Percentiles rank a stretch among this genome's conserved stretches.
Evolutionary conservation across 2,888 invertebrate genomes (phyloP).

Genomic region (Oscheius sp.): DNA sequence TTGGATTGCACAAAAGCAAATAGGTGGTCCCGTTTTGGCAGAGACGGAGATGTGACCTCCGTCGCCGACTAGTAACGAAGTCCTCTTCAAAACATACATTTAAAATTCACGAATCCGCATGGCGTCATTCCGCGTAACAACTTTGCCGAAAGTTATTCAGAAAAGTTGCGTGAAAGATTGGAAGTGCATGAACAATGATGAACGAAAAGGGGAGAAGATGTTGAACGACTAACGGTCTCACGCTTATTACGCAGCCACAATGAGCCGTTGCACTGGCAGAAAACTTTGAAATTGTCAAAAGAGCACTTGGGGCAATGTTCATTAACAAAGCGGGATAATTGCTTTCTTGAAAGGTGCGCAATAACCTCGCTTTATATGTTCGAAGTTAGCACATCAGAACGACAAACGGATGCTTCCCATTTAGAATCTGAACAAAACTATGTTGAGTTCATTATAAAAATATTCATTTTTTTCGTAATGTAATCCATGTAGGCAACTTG

Average conservation of each 20-base stretch:
- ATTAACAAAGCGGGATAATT: no score
- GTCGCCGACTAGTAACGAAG: slow-evolving; percentile 8
- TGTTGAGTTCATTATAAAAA: no score
- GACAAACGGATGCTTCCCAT: no score
- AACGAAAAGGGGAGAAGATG: background rate
- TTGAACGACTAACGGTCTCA: background rate
- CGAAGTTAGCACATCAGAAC: no score
- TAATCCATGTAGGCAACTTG: no score
- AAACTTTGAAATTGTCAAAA: no score
- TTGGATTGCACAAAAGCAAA: slow-evolving; percentile 21
- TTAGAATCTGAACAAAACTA: no score
- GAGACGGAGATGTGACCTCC: background rate
- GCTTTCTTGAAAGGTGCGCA: no score
- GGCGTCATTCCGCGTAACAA: no score
- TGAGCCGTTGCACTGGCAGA: background rate
- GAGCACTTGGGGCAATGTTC: no score
- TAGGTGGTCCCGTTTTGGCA: slow-evolving; percentile 5
- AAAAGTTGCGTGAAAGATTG: slow-evolving; percentile 18
- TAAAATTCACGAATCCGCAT: slow-evolving; percentile 10
- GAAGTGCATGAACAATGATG: slow-evolving; percentile 17
- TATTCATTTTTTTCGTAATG: no score
- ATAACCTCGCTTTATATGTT: no score
- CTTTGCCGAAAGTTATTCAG: slow-evolving; percentile 14
- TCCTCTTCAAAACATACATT: slow-evolving; percentile 21
- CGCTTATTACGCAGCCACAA: slow-evolving; percentile 33